These are phyloP conservation scores for Arnoldichthys spilopterus DNA, from an alignment of 2,797 vertebrate species.

Conservation along the genomic window DNA sequence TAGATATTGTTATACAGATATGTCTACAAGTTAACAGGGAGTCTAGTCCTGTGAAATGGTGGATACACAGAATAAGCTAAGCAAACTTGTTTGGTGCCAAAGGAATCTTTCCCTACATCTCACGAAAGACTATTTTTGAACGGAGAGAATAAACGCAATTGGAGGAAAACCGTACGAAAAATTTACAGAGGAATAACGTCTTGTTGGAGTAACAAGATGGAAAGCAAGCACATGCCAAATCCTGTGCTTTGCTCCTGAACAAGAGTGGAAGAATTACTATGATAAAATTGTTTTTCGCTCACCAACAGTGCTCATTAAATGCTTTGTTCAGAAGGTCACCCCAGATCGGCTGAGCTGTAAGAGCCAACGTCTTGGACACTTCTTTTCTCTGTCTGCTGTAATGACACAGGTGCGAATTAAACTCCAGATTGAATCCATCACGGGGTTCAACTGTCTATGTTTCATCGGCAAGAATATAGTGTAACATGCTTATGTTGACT, in stretches of 20 bases:
- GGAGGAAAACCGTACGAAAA: conserved; percentile 18
- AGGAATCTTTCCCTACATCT: conserved; percentile 23
- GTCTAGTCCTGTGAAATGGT: background rate
- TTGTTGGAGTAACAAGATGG: background rate
- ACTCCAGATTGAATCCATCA: background rate
- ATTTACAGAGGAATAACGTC: background rate
- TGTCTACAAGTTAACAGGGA: background rate
- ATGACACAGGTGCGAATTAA: background rate
- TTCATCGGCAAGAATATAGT: background rate
- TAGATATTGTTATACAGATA: background rate
- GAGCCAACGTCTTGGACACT: conserved; percentile 1
- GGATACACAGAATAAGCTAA: conserved; percentile 18
- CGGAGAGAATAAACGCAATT: conserved; percentile 2
- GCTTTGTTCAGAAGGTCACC: background rate
- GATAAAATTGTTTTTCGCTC: background rate
- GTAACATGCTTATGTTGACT: background rate
- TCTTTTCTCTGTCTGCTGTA: conserved; percentile 17
- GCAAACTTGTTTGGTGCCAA: conserved; percentile 47
- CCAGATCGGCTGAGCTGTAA: background rate
- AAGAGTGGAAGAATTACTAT: background rate
- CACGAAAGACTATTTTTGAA: conserved; percentile 36
- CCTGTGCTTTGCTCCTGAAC: background rate
- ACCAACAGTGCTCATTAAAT: background rate
- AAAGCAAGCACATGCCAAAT: background rate
- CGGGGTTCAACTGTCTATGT: background rate